Evolutionary conservation across 2,888 invertebrate species (phyloP), one percentile per base, ranked within the genome.

Genomic region (Drosophila antonietae): DNA sequence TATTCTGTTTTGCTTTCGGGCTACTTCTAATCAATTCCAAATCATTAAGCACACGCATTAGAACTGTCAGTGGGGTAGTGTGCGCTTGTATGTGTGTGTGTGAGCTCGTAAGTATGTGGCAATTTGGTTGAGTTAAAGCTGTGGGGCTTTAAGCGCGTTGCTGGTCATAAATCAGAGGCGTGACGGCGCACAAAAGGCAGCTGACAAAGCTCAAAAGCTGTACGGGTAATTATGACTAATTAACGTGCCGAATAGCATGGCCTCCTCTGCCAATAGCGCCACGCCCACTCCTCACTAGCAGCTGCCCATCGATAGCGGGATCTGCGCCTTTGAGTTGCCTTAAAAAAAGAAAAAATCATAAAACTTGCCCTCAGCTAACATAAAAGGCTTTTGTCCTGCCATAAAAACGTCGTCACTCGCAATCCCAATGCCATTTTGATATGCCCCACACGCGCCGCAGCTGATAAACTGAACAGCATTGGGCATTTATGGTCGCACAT

Each of bases 31-130:
- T 84, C 84, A 84, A 84, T 84, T 84, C 84, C 88, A 73, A 85
- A 88, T 88, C 84, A 84, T 84, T 84, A 77, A 88, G 73, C 84
- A 88, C 84, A 88, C 84, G 84, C 88, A 84, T 85, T 83, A 79
- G 85, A 81, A 81, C 81, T 88, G 83, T 77, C 83, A 73, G 68
- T 66, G 51, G 68, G 33, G 52, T 23, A 60, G 55, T 61, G 12
- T 51, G 2, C n/a, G 31, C 23, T 23, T 7, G 51, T 44, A 51
- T 47, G 49, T 49, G 52, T 47, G 52, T 47, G 49, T 43, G 49
- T 49, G 18, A 5, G n/a, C 18, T 33, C 31, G 43, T 64, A 52
- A 58, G 59, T 73, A 31, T 59, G 52, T 51, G 61, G 49, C 37
- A 46, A 61, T 86, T 83, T 78, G 72, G 79, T 74, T 60, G 67